phyloP scores from a whole-genome alignment of 2,888 invertebrate genomes.

The Timema podura region DNA sequence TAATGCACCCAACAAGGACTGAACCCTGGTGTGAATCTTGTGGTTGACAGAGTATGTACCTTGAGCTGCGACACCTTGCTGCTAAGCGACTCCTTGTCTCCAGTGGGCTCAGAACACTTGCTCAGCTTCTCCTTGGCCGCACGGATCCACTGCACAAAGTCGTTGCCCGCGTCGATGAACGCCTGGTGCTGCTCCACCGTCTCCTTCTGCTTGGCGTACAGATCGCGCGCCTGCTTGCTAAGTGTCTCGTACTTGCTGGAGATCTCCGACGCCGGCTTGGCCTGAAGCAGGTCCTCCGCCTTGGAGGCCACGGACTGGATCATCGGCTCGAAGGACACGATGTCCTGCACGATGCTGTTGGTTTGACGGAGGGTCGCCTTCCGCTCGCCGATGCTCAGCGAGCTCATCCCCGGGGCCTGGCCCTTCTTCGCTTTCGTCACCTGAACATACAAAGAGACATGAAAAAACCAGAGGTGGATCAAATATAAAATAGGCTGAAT shows the following conservation, averaged over 20 bases:
- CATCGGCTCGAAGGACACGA: conserved; percentile 95
- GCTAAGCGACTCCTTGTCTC: conserved; percentile 83
- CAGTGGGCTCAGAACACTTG: conserved; percentile 89
- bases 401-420: conserved; percentile 68
- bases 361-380: conserved; percentile 87
- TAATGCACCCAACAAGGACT: no score
- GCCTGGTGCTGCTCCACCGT: conserved; percentile 88
- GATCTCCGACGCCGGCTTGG: conserved; percentile 87
- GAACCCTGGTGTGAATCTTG: not conserved
- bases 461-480: not conserved
- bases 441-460: conserved; percentile 30
- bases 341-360: conserved; percentile 93
- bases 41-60: conserved; percentile 29
- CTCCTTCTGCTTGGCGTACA: conserved; percentile 84
- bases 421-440: conserved; percentile 67
- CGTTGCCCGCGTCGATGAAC: conserved; percentile 86
- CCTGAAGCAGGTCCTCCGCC: conserved; percentile 87
- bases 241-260: conserved; percentile 85
- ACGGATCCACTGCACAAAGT: conserved; percentile 89
- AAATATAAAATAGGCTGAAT: no score
- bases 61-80: conserved; percentile 83
- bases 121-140: conserved; percentile 85
- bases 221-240: conserved; percentile 84
- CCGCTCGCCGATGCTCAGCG: conserved; percentile 76
- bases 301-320: conserved; percentile 92